These are phyloP conservation scores for Epirrita christyi DNA, from an alignment of 2,888 invertebrate genomes.

Conservation along the genomic window DNA sequence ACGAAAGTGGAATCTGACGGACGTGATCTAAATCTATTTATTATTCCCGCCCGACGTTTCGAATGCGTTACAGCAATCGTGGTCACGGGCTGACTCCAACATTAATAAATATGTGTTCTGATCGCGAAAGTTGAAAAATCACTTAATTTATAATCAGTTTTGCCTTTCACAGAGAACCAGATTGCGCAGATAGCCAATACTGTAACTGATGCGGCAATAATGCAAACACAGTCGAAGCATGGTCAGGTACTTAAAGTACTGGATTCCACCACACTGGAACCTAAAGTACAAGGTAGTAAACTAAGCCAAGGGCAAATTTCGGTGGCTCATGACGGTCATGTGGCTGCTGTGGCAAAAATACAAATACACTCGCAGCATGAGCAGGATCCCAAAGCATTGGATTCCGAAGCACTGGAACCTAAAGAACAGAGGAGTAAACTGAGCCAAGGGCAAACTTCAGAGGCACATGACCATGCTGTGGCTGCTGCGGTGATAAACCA, in stretches of 20 bases:
- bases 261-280: neutral
- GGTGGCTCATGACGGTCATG: slow-evolving; percentile 24
- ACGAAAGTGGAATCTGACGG: too few relatives aligned
- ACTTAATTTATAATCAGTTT: slow-evolving; percentile 1
- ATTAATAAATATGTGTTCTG: too few relatives aligned
- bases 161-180: slow-evolving; percentile 30
- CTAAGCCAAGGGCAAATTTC: slow-evolving; percentile 10
- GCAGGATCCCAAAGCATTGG: slow-evolving; percentile 29
- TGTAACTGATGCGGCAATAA: slow-evolving; percentile 30
- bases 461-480: slow-evolving; percentile 29
- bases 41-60: too few relatives aligned
- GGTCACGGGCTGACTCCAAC: too few relatives aligned
- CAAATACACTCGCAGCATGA: slow-evolving; percentile 45
- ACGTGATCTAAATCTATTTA: too few relatives aligned
- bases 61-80: too few relatives aligned
- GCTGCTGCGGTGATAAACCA: slow-evolving; percentile 35
- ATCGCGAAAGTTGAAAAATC: too few relatives aligned
- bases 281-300: slow-evolving; percentile 2
- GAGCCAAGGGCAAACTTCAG: slow-evolving; percentile 9
- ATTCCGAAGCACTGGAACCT: neutral
- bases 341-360: slow-evolving; percentile 33
- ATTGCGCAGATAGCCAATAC: slow-evolving; percentile 24
- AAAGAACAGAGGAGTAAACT: slow-evolving; percentile 1
- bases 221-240: slow-evolving; percentile 46
- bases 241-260: slow-evolving; percentile 29